These are phyloP conservation scores for Belonocnema kinseyi DNA, from an alignment of 1,140 invertebrate genomes.

Conservation along the genomic window DNA sequence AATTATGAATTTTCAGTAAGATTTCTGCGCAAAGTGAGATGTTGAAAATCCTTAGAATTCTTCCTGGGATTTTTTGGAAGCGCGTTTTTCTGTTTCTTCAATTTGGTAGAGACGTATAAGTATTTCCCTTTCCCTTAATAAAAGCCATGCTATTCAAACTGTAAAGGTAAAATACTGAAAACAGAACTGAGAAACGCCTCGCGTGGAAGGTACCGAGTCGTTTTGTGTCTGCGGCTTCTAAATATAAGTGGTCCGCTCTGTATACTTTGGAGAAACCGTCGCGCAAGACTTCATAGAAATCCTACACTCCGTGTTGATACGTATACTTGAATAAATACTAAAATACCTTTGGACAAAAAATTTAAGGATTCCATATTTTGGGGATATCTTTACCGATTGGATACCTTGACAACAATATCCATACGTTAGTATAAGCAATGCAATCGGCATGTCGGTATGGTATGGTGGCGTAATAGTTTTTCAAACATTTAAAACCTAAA, in stretches of 20 bases:
- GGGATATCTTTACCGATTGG: constrained; percentile 1
- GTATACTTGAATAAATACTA: not conserved
- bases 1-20: too few species aligned
- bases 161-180: constrained; percentile 13
- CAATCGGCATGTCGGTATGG: not conserved
- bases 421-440: not conserved
- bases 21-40: too few species aligned
- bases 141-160: too few species aligned
- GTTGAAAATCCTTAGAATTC: too few species aligned
- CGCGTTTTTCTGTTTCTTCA: too few species aligned
- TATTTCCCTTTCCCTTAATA: too few species aligned
- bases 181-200: constrained; percentile 41
- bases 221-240: constrained; percentile 56
- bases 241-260: constrained; percentile 51
- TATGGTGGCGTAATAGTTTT: too few species aligned
- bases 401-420: not conserved
- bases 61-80: too few species aligned
- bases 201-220: constrained; percentile 48
- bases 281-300: constrained; percentile 49
- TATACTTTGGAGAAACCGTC: constrained; percentile 49
- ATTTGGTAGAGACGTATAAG: too few species aligned
- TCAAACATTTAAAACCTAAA: too few species aligned
- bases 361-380: not conserved
- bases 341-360: constrained; percentile 1
- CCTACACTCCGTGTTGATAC: constrained; percentile 27